phyloP scores from a whole-genome alignment of 2,888 invertebrate genomes.

The Orthosia gracilis region DNA sequence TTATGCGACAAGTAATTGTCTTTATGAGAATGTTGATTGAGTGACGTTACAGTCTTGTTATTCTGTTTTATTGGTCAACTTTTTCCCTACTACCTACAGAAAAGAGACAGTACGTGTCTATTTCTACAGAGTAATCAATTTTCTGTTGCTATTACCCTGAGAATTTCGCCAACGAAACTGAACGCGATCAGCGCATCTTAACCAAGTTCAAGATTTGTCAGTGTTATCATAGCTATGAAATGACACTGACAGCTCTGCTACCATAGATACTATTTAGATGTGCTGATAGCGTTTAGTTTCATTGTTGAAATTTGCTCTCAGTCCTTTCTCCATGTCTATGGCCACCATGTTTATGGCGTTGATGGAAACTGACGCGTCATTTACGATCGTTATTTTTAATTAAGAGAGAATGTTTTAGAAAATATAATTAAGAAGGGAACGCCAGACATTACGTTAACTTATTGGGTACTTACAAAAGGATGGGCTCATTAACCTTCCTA shows the following conservation, averaged over 20 bases:
- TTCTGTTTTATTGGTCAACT: not conserved
- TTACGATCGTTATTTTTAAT: conserved; percentile 53
- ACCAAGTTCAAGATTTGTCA: too few relatives aligned
- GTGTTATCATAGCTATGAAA: too few relatives aligned
- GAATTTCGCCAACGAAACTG: too few relatives aligned
- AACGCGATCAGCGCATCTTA: too few relatives aligned
- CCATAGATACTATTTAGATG: too few relatives aligned
- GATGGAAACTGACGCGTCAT: conserved; percentile 51
- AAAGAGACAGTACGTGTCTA: too few relatives aligned
- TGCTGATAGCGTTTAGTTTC: too few relatives aligned
- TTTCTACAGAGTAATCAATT: not conserved
- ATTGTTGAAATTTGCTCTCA: not conserved
- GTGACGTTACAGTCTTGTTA: not conserved
- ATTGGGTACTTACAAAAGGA: conserved; percentile 23
- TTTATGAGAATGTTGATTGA: not conserved
- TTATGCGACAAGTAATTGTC: too few relatives aligned
- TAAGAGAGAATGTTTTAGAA: conserved; percentile 46
- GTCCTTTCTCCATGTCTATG: not conserved
- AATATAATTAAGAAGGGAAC: conserved; percentile 39
- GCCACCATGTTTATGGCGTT: conserved; percentile 17
- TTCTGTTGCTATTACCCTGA: not conserved
- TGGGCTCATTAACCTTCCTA: conserved; percentile 18
- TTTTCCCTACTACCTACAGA: not conserved
- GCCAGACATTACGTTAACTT: conserved; percentile 14
- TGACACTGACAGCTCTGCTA: too few relatives aligned